Percentiles rank a stretch among this genome's conserved stretches.
phyloP scores from a whole-genome alignment of 2,113 vertebrate genomes.

The Pelecanus crispus region DNA sequence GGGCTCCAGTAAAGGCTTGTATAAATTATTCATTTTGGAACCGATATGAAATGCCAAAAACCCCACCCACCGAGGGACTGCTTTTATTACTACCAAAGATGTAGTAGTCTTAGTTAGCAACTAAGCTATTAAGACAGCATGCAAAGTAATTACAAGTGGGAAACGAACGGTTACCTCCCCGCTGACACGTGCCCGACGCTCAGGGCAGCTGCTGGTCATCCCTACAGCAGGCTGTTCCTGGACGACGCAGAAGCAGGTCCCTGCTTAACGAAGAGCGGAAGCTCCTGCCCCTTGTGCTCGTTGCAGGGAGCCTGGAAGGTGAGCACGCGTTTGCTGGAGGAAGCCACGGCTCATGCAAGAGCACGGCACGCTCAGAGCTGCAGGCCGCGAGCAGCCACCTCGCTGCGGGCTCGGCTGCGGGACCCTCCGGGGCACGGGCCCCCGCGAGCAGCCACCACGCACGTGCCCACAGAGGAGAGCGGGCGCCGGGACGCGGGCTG shows the following conservation, averaged over 20 bases:
- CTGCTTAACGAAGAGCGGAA: rapidly evolving
- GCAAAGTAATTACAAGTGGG: not conserved
- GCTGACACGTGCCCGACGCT: rapidly evolving
- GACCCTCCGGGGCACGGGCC: rapidly evolving
- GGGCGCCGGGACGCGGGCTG: not conserved
- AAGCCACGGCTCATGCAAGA: not conserved
- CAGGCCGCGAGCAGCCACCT: rapidly evolving
- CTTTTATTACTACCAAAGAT: not conserved
- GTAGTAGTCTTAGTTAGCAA: not conserved
- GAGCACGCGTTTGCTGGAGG: not conserved
- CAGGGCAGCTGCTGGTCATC: not conserved
- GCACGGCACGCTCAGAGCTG: rapidly evolving
- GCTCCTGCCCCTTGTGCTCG: rapidly evolving
- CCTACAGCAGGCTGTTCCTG: not conserved
- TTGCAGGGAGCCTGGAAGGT: rapidly evolving
- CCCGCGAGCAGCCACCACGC: rapidly evolving
- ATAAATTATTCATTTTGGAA: conserved; percentile 73
- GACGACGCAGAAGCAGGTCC: rapidly evolving
- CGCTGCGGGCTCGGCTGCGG: rapidly evolving
- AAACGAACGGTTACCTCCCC: not conserved
- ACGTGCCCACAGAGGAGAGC: rapidly evolving
- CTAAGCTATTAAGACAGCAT: not conserved
- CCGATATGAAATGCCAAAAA: conserved; percentile 45
- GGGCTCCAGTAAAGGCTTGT: conserved; percentile 57
- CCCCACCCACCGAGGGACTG: conserved; percentile 35